A percentile compares a stretch with the other conserved stretches of the same genome.
These are phyloP conservation scores for Steinernema carpocapsae DNA, from an alignment of 2,888 invertebrate species.

Conservation along the genomic window DNA sequence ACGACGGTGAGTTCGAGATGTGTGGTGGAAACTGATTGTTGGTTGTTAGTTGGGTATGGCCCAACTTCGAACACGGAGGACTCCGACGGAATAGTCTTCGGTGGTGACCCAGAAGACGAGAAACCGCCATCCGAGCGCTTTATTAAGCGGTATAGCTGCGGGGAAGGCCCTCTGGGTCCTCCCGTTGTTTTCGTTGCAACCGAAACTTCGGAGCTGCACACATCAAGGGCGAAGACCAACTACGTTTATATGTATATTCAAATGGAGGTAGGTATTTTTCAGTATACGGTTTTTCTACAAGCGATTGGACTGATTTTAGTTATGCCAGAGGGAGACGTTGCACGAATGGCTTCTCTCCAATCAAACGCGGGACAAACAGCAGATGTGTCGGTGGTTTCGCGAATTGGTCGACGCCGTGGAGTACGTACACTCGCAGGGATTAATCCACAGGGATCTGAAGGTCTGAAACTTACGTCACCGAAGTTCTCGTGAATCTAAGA, in stretches of 20 bases:
- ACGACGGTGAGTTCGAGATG: not conserved
- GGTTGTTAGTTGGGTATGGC: not conserved
- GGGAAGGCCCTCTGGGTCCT: not conserved
- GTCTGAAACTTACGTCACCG: constrained; percentile 70
- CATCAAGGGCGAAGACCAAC: constrained; percentile 34
- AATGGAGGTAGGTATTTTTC: constrained; percentile 75
- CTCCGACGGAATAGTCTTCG: constrained; percentile 40
- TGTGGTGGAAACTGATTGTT: not conserved
- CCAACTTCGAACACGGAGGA: not conserved
- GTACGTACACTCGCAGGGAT: constrained; percentile 87
- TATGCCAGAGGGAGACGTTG: constrained; percentile 74
- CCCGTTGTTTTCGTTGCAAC: constrained; percentile 42
- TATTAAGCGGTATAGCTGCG: not conserved
- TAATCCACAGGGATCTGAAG: constrained; percentile 95
- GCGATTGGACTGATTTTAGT: constrained; percentile 47
- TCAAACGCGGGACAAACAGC: constrained; percentile 44
- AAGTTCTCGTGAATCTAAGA: not conserved
- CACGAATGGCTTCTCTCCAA: constrained; percentile 81
- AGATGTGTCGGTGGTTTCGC: constrained; percentile 74
- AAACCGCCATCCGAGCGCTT: not conserved
- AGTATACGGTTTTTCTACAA: not conserved
- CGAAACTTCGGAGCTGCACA: constrained; percentile 40
- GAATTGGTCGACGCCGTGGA: constrained; percentile 93
- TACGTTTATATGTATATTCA: constrained; percentile 87
- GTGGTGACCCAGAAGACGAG: not conserved